A percentile compares a stretch with the other conserved stretches of the same genome.
These are phyloP conservation scores for Platycnemis pennipes DNA, from an alignment of 2,888 invertebrate species.

Conservation along the genomic window DNA sequence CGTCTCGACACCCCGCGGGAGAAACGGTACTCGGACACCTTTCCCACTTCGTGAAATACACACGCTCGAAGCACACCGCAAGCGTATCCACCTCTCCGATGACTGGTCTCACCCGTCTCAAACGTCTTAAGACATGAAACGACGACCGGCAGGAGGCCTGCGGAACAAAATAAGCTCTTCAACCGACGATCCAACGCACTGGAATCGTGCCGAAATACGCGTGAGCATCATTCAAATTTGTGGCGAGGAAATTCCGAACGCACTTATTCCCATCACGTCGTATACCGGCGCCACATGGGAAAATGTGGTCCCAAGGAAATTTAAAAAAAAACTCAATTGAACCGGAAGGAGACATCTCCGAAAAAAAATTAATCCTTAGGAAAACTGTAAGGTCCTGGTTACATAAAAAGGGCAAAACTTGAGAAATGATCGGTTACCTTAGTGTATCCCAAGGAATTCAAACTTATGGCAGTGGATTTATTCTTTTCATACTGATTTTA, in stretches of 20 bases:
- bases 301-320: not conserved
- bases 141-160: not conserved
- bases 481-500: too few species aligned
- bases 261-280: not conserved
- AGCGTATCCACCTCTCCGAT: not conserved
- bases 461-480: too few species aligned
- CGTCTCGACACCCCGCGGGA: not conserved
- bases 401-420: too few species aligned
- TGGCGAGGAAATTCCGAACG: not conserved
- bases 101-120: not conserved
- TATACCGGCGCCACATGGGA: not conserved
- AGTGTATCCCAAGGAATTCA: too few species aligned
- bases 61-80: not conserved
- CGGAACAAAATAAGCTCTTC: not conserved
- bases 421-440: too few species aligned
- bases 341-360: too few species aligned
- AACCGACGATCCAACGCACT: not conserved
- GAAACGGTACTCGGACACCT: constrained; percentile 48
- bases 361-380: too few species aligned
- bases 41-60: constrained; percentile 51
- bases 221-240: not conserved
- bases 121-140: not conserved
- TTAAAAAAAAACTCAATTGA: not conserved
- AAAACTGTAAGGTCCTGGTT: too few species aligned
- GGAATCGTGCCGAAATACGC: not conserved